A percentile compares a stretch with the other conserved stretches of the same genome.
These are phyloP conservation scores for Prochilodus magdalenae DNA, from an alignment of 2,113 vertebrate genomes.

Conservation along the genomic window DNA sequence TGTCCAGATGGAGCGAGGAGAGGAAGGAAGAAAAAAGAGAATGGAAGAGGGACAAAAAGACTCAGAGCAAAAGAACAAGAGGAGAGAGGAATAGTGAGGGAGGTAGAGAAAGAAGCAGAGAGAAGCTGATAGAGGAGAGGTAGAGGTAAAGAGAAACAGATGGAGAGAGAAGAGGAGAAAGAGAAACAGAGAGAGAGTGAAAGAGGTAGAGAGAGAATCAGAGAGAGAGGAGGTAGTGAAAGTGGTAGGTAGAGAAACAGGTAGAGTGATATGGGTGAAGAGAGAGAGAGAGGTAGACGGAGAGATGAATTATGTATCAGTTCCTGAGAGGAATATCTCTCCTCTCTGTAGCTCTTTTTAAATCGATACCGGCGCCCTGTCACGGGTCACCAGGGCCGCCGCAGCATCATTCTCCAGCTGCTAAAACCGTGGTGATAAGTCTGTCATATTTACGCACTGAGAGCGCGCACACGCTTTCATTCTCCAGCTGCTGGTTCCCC, in stretches of 20 bases:
- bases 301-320: constrained; percentile 77
- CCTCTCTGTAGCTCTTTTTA: constrained; percentile 62
- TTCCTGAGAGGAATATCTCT: constrained; percentile 70
- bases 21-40: background rate
- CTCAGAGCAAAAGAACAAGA: background rate
- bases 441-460: constrained; percentile 63
- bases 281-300: constrained; percentile 27
- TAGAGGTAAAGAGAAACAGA: too few relatives aligned
- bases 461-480: constrained; percentile 66
- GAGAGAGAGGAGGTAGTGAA: constrained; percentile 42
- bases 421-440: constrained; percentile 67
- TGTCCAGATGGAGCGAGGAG: too few relatives aligned
- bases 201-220: constrained; percentile 50
- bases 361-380: constrained; percentile 74
- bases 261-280: too few relatives aligned
- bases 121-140: constrained; percentile 49
- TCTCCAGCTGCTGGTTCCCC: constrained; percentile 68
- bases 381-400: constrained; percentile 73
- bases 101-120: background rate
- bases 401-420: constrained; percentile 50
- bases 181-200: background rate
- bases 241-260: constrained; percentile 58
- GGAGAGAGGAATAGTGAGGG: background rate
- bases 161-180: constrained; percentile 20
- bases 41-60: too few relatives aligned